A percentile compares a stretch with the other conserved stretches of the same genome.
These are phyloP conservation scores for Planococcus citri DNA, from an alignment of 1,140 invertebrate species.

Conservation along the genomic window DNA sequence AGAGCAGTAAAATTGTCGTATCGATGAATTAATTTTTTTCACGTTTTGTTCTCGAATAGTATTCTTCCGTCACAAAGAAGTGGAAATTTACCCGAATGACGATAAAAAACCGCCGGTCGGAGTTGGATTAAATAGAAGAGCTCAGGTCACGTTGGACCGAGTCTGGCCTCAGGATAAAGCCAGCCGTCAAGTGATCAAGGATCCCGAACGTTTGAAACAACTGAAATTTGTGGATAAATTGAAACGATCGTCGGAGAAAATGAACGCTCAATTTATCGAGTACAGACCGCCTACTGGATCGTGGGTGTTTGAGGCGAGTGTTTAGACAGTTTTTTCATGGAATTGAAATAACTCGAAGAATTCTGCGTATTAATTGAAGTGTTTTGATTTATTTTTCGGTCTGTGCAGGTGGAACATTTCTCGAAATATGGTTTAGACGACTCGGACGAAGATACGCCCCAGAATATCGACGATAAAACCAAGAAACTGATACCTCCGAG, in stretches of 20 bases:
- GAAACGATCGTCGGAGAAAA: slow-evolving; percentile 66
- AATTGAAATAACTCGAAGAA: neutral
- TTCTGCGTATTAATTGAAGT: slow-evolving; percentile 10
- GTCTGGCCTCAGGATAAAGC: slow-evolving; percentile 90
- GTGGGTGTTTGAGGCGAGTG: slow-evolving; percentile 76
- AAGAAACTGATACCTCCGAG: slow-evolving; percentile 27
- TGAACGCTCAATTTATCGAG: slow-evolving; percentile 83
- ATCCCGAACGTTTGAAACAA: slow-evolving; percentile 55
- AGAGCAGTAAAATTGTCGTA: neutral
- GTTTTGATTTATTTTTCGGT: no score
- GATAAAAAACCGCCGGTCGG: slow-evolving; percentile 61
- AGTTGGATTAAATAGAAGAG: slow-evolving; percentile 75
- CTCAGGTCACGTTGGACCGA: slow-evolving; percentile 82
- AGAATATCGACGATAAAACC: slow-evolving; percentile 32
- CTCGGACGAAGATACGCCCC: slow-evolving; percentile 69
- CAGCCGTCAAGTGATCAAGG: slow-evolving; percentile 63
- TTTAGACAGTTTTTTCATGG: no score
- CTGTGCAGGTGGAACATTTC: slow-evolving; percentile 84
- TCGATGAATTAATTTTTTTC: neutral
- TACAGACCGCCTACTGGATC: slow-evolving; percentile 90
- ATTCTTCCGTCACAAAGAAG: slow-evolving; percentile 62
- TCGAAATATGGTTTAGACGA: slow-evolving; percentile 91
- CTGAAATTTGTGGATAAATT: slow-evolving; percentile 84
- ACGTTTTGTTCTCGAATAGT: slow-evolving; percentile 34
- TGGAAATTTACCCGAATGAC: slow-evolving; percentile 47